phyloP scores from a whole-genome alignment of 2,113 vertebrate species.

The Rhipidura dahli region DNA sequence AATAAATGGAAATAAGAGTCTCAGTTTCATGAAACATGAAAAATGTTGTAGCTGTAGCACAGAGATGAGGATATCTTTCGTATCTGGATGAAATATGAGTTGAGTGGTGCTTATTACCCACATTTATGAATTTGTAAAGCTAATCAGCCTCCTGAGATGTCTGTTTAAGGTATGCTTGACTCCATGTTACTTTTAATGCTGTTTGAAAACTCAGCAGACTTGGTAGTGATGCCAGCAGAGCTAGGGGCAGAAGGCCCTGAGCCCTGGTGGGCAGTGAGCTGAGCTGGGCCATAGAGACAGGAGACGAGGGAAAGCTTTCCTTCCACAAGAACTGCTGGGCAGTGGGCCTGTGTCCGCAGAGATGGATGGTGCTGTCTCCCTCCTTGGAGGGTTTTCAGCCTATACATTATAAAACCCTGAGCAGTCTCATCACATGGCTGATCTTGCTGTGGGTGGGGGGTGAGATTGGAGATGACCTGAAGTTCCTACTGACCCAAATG shows the following conservation, averaged over 20 bases:
- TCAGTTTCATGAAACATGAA: neutral
- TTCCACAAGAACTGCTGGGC: accelerated
- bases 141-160: neutral
- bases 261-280: accelerated
- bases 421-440: neutral
- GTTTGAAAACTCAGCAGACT: neutral
- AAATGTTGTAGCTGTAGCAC: neutral
- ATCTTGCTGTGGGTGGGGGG: accelerated
- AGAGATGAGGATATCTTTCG: accelerated
- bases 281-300: neutral
- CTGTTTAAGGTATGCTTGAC: neutral
- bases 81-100: neutral
- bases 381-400: neutral
- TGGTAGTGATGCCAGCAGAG: neutral
- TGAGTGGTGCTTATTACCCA: neutral
- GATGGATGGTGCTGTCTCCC: accelerated
- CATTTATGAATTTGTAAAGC: neutral
- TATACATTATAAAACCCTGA: neutral
- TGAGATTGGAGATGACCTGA: neutral
- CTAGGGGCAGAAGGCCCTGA: neutral
- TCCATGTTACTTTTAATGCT: neutral
- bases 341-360: neutral
- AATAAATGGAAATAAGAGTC: neutral
- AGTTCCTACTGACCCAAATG: neutral
- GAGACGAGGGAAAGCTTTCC: neutral